A percentile compares a stretch with the other conserved stretches of the same genome.
Conservation (phyloP, 2,888 invertebrate genomes). For the Meteorus colon region DNA sequence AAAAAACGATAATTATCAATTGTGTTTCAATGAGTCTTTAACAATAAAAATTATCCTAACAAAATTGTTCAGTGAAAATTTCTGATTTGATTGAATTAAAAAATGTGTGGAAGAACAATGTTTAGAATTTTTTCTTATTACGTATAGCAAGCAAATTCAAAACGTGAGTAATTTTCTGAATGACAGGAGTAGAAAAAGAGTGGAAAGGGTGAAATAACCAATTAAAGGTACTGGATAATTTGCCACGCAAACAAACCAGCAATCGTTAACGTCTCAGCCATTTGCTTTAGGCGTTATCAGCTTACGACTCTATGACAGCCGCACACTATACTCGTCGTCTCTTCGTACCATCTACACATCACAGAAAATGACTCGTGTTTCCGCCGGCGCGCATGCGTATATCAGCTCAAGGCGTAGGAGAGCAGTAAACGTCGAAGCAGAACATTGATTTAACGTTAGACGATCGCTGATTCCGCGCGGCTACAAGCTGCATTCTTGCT, state of each 20-base stretch:
- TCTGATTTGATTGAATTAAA: too few relatives aligned
- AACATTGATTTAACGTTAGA: slow-evolving; percentile 30
- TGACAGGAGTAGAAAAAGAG: slow-evolving; percentile 49
- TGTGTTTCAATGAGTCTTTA: too few relatives aligned
- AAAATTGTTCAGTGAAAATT: too few relatives aligned
- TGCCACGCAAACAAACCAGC: slow-evolving; percentile 58
- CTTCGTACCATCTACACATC: slow-evolving; percentile 64
- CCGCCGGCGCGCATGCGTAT: slow-evolving; percentile 24
- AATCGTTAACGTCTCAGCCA: slow-evolving; percentile 63
- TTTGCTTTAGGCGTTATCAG: slow-evolving; percentile 61
- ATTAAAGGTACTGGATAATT: slow-evolving; percentile 56
- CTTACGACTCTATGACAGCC: slow-evolving; percentile 56
- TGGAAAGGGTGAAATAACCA: slow-evolving; percentile 35
- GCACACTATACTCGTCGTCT: slow-evolving; percentile 11
- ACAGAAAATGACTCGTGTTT: slow-evolving; percentile 10
- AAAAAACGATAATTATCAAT: too few relatives aligned
- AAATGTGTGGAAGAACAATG: too few relatives aligned
- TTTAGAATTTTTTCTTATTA: too few relatives aligned
- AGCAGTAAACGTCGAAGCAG: slow-evolving; percentile 30
- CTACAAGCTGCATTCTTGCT: slow-evolving; percentile 1
- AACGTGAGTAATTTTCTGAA: background rate
- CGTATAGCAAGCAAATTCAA: background rate
- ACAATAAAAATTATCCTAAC: too few relatives aligned
- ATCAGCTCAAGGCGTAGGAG: slow-evolving; percentile 17
- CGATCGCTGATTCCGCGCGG: slow-evolving; percentile 26